Evolutionary conservation across 2,113 vertebrate species (phyloP), one percentile per base, ranked within the genome.

Genomic region (Vidua macroura): DNA sequence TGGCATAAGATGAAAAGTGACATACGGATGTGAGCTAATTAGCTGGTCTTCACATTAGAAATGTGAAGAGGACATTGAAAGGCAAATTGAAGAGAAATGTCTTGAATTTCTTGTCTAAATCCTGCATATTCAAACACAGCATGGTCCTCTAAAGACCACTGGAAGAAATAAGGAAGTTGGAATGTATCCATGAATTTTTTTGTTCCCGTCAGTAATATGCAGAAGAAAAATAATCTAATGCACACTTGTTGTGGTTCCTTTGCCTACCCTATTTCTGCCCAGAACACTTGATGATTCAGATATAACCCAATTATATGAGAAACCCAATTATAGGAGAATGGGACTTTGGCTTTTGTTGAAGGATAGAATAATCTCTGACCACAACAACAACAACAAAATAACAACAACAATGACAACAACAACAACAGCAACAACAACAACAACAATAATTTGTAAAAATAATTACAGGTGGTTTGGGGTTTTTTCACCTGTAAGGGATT

Each of bases 401-500:
- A 35, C 41, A 41, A 39, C 39, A 27, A 30, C 2, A 35, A 35
- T 35, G 35, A 35, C 35, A 89, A 46, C 11, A 15, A 24, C 23
- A 51, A 27, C 2, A 70, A 19, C 43, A 58, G 39, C 3, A 78
- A 8, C 11, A 15, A 24, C 23, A 51, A 27, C 2, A 70, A 19
- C 43, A 58, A 43, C 3, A 78, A 8, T 27, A 43, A 43, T 52
- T 22, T 41, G 4, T 41, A 4, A 28, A 62, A 55, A 60, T 18
- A 19, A 16, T 9, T 67, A 25, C 9, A 25, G 3, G 8, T 41
- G 5, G 3, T 4, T 33, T 46, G 28, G 6, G 10, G 0, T 1
- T 20, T 70, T 63, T 48, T 35, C 48, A 52, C 2, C 3, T 25
- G 2, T 39, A 30, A 49, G 35, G 3, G 9, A 33, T 64, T 87